Evolutionary conservation across 2,888 invertebrate species (phyloP).

Genomic region (Punctoribates punctum): DNA sequence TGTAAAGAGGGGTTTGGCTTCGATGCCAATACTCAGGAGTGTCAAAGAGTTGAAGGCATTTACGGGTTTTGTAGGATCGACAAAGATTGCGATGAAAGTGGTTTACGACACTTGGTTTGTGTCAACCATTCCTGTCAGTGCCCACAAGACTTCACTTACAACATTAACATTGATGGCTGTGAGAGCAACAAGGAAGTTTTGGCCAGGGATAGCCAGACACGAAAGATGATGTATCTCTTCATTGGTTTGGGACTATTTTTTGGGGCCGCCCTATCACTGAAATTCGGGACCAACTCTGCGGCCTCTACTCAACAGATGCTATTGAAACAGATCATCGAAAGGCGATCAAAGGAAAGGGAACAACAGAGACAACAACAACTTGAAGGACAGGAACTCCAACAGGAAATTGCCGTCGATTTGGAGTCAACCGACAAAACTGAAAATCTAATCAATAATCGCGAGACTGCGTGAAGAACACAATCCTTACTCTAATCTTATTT

Average conservation of each 20-base stretch:
- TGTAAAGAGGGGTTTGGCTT: conserved; percentile 40
- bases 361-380: conserved; percentile 26
- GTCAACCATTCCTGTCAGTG: conserved; percentile 37
- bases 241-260: conserved; percentile 32
- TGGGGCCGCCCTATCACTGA: conserved; percentile 33
- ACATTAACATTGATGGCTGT: conserved; percentile 37
- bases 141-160: conserved; percentile 34
- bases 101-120: conserved; percentile 28
- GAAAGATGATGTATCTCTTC: conserved; percentile 36
- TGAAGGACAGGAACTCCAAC: background rate
- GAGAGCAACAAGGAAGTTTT: conserved; percentile 21
- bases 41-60: conserved; percentile 28
- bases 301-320: conserved; percentile 21
- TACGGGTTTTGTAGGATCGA: conserved; percentile 28
- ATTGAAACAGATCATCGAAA: conserved; percentile 29
- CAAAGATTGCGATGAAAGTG: conserved; percentile 25
- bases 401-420: background rate
- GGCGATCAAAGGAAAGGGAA: background rate
- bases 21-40: conserved; percentile 8
- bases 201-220: conserved; percentile 29
- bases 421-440: background rate
- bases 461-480: conserved; percentile 18
- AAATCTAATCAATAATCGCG: conserved; percentile 10
- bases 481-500: too few relatives aligned
- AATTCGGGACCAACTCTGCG: conserved; percentile 17